A percentile compares a stretch with the other conserved stretches of the same genome.
phyloP scores from a whole-genome alignment of 2,797 vertebrate genomes.

The Gobio occitaniae region DNA sequence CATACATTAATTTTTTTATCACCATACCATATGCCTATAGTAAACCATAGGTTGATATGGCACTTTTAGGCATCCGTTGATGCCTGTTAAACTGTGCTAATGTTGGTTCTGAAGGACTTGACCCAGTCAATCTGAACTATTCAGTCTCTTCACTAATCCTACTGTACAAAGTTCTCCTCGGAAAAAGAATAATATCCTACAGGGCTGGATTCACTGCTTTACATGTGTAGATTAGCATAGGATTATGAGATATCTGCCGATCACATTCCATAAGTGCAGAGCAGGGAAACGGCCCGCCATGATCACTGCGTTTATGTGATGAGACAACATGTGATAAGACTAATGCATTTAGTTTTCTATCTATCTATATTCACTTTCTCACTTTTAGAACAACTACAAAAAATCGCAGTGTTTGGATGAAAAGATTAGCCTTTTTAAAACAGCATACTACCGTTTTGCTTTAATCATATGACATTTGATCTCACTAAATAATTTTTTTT shows the following conservation, averaged over 20 bases:
- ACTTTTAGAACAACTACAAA: not conserved
- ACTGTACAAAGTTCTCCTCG: slow-evolving; percentile 75
- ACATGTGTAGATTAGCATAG: slow-evolving; percentile 67
- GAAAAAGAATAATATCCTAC: slow-evolving; percentile 79
- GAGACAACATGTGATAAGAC: slow-evolving; percentile 2
- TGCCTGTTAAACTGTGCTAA: not conserved
- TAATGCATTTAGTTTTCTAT: not conserved
- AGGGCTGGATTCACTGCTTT: slow-evolving; percentile 76
- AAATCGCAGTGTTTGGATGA: not conserved
- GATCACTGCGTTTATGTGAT: slow-evolving; percentile 53
- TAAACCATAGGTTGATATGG: not conserved
- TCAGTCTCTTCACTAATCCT: slow-evolving; percentile 73
- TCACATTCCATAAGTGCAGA: slow-evolving; percentile 85
- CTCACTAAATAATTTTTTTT: not conserved
- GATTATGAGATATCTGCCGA: slow-evolving; percentile 78
- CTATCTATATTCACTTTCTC: not conserved
- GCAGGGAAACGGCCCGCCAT: slow-evolving; percentile 66
- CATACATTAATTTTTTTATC: not conserved
- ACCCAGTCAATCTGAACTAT: slow-evolving; percentile 53
- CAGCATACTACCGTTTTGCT: not conserved
- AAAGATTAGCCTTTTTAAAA: not conserved
- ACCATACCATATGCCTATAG: not conserved
- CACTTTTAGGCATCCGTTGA: not conserved
- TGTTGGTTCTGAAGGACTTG: not conserved
- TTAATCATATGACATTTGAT: not conserved